Base-by-base conservation (phyloP, 2,113 vertebrate genomes). In the Trachemys scripta region DNA sequence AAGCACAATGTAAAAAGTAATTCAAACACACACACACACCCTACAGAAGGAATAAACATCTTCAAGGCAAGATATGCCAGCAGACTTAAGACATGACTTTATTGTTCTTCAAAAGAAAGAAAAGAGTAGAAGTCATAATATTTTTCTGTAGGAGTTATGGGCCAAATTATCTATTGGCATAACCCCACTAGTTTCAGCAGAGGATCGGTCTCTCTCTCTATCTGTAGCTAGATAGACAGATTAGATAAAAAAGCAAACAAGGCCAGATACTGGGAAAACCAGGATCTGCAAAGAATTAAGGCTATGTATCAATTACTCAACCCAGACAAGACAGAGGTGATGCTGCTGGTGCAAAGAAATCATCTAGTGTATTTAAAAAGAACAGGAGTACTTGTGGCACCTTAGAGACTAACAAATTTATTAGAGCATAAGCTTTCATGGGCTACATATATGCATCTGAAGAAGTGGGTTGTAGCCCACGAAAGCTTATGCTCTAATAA, bases 1-100 rank as follows among this genome's bases (percentile, higher is more conserved):
- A 97, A 98, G 87, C 92, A 81, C 56, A 93, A 85, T 90, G 82
- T 86, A 90, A 92, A 97, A 98, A 97, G 56, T 94, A 59, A 83
- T 94, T 89, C 93, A 91, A 92, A 92, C 91, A 95, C 4, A 38
- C 49, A 38, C 49, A 88, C 65, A 2, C 4, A 2, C 69, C 5
- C 3, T 53, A 24, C 79, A 80, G 91, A 82, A 92, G 31, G 51
- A 86, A 86, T 81, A 95, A 92, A 86, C 59, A 93, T 80, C 94
- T 95, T 47, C 92, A 87, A 89, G 47, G 72, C 78, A 92, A 93
- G 93, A 90, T 45, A 3, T 85, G 57, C 49, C 53, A 49, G 85
- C 29, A 62, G 10, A 29, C 31, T 82, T 85, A 91, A 90, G 53
- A 88, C 24, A 27, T 12, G 24, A 27, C 16, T 89, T 69, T 81